Conservation (phyloP, 2,797 vertebrate genomes). For the Philypnodon macrostomus region DNA sequence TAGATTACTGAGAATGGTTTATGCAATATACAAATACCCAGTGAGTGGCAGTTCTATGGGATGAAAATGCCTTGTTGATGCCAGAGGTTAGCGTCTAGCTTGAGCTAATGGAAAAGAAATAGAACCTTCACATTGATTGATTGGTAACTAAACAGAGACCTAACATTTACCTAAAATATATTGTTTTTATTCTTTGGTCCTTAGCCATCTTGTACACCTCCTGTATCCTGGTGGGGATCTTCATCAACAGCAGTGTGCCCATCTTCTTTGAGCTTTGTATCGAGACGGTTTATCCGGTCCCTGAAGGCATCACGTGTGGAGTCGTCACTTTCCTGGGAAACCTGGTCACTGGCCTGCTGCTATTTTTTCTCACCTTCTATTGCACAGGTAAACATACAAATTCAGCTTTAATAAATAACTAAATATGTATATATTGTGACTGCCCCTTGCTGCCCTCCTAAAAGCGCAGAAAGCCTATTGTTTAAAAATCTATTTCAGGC, state of each 20-base stretch:
- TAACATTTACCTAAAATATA: too few species aligned
- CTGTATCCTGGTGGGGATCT: slow-evolving; percentile 94
- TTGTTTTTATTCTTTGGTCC: slow-evolving; percentile 3
- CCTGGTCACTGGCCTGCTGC: slow-evolving; percentile 89
- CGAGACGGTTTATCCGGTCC: slow-evolving; percentile 96
- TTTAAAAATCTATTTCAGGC: slow-evolving; percentile 33
- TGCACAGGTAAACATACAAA: slow-evolving; percentile 81
- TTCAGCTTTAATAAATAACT: background rate
- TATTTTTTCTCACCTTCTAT: slow-evolving; percentile 95
- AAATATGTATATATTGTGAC: background rate
- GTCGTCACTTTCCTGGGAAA: slow-evolving; percentile 96
- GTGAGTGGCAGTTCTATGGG: too few species aligned
- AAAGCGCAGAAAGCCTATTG: slow-evolving; percentile 28
- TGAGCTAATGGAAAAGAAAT: too few species aligned
- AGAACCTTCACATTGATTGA: too few species aligned
- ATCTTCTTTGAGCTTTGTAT: slow-evolving; percentile 98
- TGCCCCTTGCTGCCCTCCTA: background rate
- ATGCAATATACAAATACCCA: too few species aligned
- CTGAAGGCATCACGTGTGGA: slow-evolving; percentile 97
- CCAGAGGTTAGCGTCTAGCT: too few species aligned
- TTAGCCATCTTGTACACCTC: slow-evolving; percentile 93
- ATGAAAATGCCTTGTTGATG: too few species aligned
- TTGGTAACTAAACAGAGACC: too few species aligned
- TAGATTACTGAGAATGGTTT: too few species aligned
- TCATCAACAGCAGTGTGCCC: slow-evolving; percentile 93